These are phyloP conservation scores for Hyles lineata DNA, from an alignment of 2,888 invertebrate species.

Conservation along the genomic window DNA sequence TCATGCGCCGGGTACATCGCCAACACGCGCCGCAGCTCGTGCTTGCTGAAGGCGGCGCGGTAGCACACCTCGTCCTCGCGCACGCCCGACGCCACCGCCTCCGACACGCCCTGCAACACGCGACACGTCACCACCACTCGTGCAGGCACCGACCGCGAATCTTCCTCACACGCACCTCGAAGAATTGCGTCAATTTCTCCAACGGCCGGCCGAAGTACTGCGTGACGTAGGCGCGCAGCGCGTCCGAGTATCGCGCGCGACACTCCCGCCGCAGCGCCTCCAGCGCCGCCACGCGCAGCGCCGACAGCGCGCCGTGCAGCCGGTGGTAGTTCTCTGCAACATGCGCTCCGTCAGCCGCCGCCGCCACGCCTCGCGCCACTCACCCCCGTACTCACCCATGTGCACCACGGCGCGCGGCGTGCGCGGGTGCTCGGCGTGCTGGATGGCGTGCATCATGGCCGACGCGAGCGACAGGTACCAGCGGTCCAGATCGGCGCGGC, in stretches of 20 bases:
- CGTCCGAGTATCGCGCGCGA: slow-evolving; percentile 95
- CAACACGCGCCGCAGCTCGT: slow-evolving; percentile 96
- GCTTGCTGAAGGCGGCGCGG: slow-evolving; percentile 98
- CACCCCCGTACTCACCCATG: slow-evolving; percentile 89
- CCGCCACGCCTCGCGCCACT: slow-evolving; percentile 68
- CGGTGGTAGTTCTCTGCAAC: slow-evolving; percentile 98
- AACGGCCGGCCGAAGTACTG: slow-evolving; percentile 94
- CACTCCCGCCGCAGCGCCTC: slow-evolving; percentile 95
- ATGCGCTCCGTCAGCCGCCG: slow-evolving; percentile 87
- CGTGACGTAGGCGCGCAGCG: slow-evolving; percentile 95
- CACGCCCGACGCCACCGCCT: slow-evolving; percentile 96
- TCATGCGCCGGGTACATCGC: slow-evolving; percentile 37
- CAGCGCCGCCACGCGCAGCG: slow-evolving; percentile 94
- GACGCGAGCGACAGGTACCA: slow-evolving; percentile 91
- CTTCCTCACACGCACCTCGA: slow-evolving; percentile 85
- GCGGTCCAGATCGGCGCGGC: slow-evolving; percentile 95
- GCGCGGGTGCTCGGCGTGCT: slow-evolving; percentile 83
- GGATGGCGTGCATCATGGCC: slow-evolving; percentile 92
- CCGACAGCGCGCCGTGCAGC: slow-evolving; percentile 93
- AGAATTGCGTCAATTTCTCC: slow-evolving; percentile 90
- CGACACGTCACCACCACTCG: neutral
- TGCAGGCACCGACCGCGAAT: neutral
- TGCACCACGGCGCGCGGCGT: slow-evolving; percentile 94
- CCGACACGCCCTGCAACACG: slow-evolving; percentile 90
- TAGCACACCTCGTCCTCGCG: slow-evolving; percentile 99